Evolutionary conservation across 1,140 invertebrate genomes (phyloP).

Genomic region (Luehdorfia chinensis): DNA sequence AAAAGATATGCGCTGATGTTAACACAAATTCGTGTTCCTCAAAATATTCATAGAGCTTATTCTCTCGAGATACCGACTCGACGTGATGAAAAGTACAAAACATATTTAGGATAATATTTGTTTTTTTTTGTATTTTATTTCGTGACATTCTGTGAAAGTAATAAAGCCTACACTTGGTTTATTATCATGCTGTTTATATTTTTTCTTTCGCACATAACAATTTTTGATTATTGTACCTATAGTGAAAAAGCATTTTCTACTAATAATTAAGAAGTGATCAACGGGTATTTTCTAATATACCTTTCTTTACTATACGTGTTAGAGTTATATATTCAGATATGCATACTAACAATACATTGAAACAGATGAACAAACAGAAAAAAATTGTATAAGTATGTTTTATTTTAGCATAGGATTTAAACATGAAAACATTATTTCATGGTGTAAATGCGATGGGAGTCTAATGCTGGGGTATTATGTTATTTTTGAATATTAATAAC

Average conservation of each 20-base stretch:
- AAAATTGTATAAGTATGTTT: too few species aligned
- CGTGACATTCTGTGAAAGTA: conserved; percentile 10
- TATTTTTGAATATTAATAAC: too few species aligned
- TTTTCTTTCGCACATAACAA: background rate
- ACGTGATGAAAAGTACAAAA: conserved; percentile 40
- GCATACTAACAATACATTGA: too few species aligned
- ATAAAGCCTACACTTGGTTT: conserved; percentile 10
- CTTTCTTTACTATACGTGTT: too few species aligned
- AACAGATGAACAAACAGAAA: too few species aligned
- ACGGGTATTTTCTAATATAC: background rate
- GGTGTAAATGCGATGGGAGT: too few species aligned
- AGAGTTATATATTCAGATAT: too few species aligned
- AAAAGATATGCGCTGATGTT: conserved; percentile 16
- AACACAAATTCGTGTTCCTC: conserved; percentile 39
- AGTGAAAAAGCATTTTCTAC: background rate
- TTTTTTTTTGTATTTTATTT: conserved; percentile 23
- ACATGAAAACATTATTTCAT: too few species aligned
- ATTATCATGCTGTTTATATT: background rate
- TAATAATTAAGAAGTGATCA: background rate
- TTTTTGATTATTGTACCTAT: background rate
- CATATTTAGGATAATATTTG: conserved; percentile 39
- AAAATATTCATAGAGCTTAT: conserved; percentile 56
- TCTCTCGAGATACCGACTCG: conserved; percentile 36
- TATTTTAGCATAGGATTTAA: too few species aligned
- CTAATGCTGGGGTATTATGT: too few species aligned